phyloP scores from a whole-genome alignment of 2,113 vertebrate genomes.

The Dryoscopus gambensis region DNA sequence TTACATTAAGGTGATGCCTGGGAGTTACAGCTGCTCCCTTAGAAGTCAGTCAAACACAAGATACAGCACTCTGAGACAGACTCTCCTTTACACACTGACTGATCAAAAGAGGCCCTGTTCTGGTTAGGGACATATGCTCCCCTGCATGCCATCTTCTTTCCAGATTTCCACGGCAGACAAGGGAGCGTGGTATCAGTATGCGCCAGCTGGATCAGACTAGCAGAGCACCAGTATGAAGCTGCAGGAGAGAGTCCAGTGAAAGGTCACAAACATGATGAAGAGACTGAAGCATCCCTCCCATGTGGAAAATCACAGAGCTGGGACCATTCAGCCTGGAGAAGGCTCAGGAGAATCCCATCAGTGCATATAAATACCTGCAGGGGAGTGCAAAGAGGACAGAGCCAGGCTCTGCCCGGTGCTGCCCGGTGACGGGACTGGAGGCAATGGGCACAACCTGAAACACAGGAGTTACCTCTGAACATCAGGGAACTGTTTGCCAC shows the following conservation, averaged over 20 bases:
- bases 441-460: neutral
- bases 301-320: neutral
- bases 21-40: neutral
- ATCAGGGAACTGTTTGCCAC: neutral
- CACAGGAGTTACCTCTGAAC: neutral
- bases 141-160: neutral
- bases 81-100: neutral
- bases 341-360: neutral
- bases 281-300: neutral
- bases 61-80: neutral
- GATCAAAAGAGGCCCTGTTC: neutral
- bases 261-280: neutral
- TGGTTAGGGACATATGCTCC: neutral
- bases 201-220: neutral
- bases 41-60: neutral
- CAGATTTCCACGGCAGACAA: neutral
- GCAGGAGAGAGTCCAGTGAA: neutral
- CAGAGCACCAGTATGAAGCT: neutral
- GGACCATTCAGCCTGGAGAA: neutral
- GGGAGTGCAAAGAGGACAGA: neutral
- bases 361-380: neutral
- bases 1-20: neutral
- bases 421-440: neutral
- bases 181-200: neutral
- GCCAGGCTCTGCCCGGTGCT: neutral